Conservation (phyloP, 2,797 vertebrate species). For the Borostomias antarcticus region DNA sequence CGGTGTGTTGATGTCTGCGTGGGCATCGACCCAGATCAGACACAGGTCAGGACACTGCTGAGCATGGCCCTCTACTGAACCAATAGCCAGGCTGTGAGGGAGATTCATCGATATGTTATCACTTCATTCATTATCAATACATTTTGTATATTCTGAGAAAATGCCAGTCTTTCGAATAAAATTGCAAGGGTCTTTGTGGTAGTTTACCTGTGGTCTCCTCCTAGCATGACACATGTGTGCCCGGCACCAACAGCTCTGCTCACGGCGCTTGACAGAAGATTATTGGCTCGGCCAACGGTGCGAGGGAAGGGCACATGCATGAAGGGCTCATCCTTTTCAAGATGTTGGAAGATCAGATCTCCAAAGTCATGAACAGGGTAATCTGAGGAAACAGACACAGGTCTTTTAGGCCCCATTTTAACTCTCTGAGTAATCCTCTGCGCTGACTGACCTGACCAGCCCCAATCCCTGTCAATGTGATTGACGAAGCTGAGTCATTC, state of each 20-base stretch:
- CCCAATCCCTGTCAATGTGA: slow-evolving; percentile 4
- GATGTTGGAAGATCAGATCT: slow-evolving; percentile 87
- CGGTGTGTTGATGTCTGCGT: slow-evolving; percentile 94
- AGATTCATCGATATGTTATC: neutral
- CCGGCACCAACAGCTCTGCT: slow-evolving; percentile 85
- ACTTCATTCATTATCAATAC: neutral
- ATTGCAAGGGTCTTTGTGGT: neutral
- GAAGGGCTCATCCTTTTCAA: slow-evolving; percentile 88
- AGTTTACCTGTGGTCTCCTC: slow-evolving; percentile 96
- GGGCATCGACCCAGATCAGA: slow-evolving; percentile 97
- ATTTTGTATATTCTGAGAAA: neutral
- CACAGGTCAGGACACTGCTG: slow-evolving; percentile 89
- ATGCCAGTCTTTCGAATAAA: neutral
- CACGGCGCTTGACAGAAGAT: slow-evolving; percentile 84
- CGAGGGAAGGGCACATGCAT: slow-evolving; percentile 87
- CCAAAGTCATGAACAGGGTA: slow-evolving; percentile 91
- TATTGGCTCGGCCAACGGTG: slow-evolving; percentile 88
- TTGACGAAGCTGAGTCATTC: slow-evolving; percentile 38
- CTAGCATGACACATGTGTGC: slow-evolving; percentile 89
- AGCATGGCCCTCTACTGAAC: slow-evolving; percentile 89
- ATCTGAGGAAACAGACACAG: slow-evolving; percentile 70
- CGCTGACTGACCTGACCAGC: neutral
- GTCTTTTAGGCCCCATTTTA: neutral
- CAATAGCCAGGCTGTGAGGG: slow-evolving; percentile 86
- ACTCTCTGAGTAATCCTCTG: neutral